Evolutionary conservation across 2,797 vertebrate species (phyloP).

Genomic region (Rhinogobio ventralis): DNA sequence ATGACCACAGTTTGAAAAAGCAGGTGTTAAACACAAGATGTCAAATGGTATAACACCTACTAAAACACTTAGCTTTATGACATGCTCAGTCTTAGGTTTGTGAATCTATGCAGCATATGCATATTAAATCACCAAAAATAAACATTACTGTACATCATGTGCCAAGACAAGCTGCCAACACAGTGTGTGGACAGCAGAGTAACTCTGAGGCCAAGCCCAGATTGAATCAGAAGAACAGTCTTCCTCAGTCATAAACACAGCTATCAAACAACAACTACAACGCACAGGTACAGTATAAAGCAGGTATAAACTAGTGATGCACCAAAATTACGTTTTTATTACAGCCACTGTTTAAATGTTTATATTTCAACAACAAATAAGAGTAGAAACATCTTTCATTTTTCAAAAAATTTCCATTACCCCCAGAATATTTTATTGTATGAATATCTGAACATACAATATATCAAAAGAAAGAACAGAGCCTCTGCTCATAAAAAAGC

Average conservation of each 20-base stretch:
- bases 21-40: not conserved
- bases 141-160: constrained; percentile 23
- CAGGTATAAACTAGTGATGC: not conserved
- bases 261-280: not conserved
- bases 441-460: no score
- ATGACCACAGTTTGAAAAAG: not conserved
- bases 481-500: no score
- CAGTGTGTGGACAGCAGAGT: constrained; percentile 20
- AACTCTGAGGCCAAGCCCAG: constrained; percentile 20
- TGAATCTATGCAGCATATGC: constrained; percentile 44
- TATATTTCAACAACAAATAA: not conserved
- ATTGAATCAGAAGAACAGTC: not conserved
- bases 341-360: not conserved
- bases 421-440: no score
- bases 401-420: no score
- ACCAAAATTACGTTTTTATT: not conserved
- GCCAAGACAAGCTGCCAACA: constrained; percentile 34
- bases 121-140: constrained; percentile 41
- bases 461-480: no score
- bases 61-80: not conserved
- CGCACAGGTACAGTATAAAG: not conserved
- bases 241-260: not conserved
- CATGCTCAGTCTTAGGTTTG: constrained; percentile 27
- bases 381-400: not conserved
- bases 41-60: not conserved